phyloP scores from a whole-genome alignment of 2,113 vertebrate genomes.

The Thomomys bottae region DNA sequence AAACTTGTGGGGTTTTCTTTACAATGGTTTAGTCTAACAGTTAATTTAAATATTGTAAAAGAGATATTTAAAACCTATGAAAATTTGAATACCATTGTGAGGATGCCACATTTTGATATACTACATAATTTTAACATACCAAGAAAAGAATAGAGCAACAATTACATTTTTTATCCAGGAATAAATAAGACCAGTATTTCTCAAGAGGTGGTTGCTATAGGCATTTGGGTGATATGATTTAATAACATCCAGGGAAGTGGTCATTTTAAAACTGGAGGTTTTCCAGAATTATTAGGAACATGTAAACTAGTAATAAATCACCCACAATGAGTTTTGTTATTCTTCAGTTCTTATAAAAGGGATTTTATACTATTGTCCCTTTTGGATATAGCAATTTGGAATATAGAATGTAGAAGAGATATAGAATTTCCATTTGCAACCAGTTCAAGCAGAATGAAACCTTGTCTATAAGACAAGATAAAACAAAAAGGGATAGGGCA shows the following conservation, averaged over 20 bases:
- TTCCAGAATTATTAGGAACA: not conserved
- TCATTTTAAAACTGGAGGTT: not conserved
- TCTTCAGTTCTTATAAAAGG: not conserved
- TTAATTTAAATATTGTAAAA: constrained; percentile 74
- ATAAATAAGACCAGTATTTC: constrained; percentile 40
- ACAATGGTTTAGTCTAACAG: constrained; percentile 50
- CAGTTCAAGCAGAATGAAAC: too few relatives aligned
- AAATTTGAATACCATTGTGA: constrained; percentile 60
- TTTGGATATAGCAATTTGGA: too few relatives aligned
- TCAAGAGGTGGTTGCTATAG: not conserved
- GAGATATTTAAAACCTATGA: constrained; percentile 52
- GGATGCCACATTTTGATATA: constrained; percentile 61
- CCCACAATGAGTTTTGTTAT: constrained; percentile 2
- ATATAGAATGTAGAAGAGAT: too few relatives aligned
- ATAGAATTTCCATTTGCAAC: too few relatives aligned
- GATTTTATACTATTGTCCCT: not conserved
- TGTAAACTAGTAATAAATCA: constrained; percentile 1
- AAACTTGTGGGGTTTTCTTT: constrained; percentile 42
- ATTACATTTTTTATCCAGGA: constrained; percentile 64
- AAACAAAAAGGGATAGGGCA: too few relatives aligned
- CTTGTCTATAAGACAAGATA: too few relatives aligned
- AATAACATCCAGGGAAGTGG: not conserved
- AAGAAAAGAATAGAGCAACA: constrained; percentile 61
- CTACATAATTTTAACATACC: constrained; percentile 63
- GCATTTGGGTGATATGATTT: not conserved